phyloP scores from a whole-genome alignment of 2,113 vertebrate genomes.

The Pedetes capensis region DNA sequence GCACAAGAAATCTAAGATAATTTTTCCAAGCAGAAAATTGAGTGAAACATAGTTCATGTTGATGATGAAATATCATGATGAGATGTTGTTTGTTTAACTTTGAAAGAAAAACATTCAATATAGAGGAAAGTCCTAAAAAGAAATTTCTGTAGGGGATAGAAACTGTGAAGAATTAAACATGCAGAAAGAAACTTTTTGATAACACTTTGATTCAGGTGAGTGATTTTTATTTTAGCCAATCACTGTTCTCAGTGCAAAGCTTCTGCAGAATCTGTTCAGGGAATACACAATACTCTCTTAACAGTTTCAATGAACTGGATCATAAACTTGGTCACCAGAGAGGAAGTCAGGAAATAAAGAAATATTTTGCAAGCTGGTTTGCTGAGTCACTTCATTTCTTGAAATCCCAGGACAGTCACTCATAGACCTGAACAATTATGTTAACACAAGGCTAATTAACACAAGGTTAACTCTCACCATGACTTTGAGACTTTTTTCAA shows the following conservation, averaged over 20 bases:
- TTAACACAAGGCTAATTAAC: background rate
- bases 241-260: background rate
- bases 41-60: background rate
- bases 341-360: conserved; percentile 28
- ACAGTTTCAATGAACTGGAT: conserved; percentile 28
- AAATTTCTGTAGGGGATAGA: background rate
- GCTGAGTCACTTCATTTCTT: background rate
- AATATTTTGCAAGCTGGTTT: background rate
- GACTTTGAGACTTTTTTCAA: background rate
- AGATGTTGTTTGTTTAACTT: background rate
- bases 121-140: background rate
- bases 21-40: background rate
- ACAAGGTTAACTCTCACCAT: background rate
- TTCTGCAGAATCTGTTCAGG: background rate
- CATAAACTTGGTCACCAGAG: conserved; percentile 36
- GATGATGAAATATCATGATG: background rate
- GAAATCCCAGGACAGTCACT: background rate
- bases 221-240: conserved; percentile 46
- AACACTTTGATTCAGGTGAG: background rate
- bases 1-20: background rate
- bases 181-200: background rate
- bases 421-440: background rate
- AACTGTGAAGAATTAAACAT: background rate
- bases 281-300: background rate
- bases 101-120: background rate